Conservation (phyloP, 2,888 invertebrate genomes). For the Eudemis profundana region DNA sequence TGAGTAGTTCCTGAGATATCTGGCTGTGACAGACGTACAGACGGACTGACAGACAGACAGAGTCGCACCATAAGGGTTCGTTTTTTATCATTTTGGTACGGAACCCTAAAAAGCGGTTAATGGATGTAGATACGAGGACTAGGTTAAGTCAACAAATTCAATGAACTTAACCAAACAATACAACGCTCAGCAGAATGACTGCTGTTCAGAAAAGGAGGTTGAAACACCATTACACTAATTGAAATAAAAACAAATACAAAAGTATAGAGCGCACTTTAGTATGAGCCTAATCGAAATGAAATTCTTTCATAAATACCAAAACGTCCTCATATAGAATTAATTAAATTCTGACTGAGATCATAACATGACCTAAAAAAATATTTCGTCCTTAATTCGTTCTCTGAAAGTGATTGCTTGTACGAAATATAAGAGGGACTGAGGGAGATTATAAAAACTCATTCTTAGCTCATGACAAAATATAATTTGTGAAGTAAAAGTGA, state of each 20-base stretch:
- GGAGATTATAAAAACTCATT: neutral
- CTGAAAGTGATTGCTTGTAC: neutral
- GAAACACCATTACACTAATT: neutral
- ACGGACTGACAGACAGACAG: too few relatives aligned
- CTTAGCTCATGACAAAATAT: neutral
- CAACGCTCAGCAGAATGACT: neutral
- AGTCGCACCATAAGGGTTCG: too few relatives aligned
- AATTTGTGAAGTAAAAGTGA: too few relatives aligned
- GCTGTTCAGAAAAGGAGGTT: neutral
- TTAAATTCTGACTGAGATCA: constrained; percentile 54
- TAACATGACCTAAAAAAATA: constrained; percentile 32
- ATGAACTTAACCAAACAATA: too few relatives aligned
- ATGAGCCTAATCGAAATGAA: constrained; percentile 45
- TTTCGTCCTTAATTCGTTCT: neutral
- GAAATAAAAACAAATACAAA: constrained; percentile 5
- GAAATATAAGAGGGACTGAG: neutral
- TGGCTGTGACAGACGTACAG: too few relatives aligned
- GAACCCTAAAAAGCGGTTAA: too few relatives aligned
- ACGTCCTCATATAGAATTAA: constrained; percentile 50
- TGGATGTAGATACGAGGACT: too few relatives aligned
- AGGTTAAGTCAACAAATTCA: too few relatives aligned
- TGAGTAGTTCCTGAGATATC: too few relatives aligned
- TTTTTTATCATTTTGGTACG: too few relatives aligned
- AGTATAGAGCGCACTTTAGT: constrained; percentile 10
- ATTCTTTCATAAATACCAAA: constrained; percentile 50